Conservation (phyloP, 2,113 vertebrate species). For the Riparia riparia region DNA sequence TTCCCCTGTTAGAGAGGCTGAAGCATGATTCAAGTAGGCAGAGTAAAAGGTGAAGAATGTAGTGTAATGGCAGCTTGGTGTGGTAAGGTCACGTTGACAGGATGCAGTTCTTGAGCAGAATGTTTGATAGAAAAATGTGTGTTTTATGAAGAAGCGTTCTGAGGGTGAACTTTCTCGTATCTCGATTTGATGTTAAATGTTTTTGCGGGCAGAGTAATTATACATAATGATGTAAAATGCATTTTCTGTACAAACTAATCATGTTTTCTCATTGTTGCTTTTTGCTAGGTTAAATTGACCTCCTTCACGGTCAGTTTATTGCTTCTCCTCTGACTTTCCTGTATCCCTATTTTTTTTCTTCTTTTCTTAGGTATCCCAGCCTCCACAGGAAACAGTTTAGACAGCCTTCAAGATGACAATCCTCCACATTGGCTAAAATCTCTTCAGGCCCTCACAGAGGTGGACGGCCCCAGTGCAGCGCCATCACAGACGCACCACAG, state of each 20-base stretch:
- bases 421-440: slow-evolving; percentile 99
- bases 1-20: slow-evolving; percentile 58
- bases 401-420: slow-evolving; percentile 98
- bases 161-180: neutral
- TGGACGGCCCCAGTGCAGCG: slow-evolving; percentile 90
- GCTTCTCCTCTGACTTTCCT: slow-evolving; percentile 56
- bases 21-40: slow-evolving; percentile 39
- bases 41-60: slow-evolving; percentile 15
- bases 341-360: slow-evolving; percentile 52
- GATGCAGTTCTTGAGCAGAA: neutral
- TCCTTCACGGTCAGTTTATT: neutral
- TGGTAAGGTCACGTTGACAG: neutral
- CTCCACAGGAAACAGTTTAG: slow-evolving; percentile 93
- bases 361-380: slow-evolving; percentile 89
- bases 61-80: neutral
- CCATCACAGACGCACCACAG: slow-evolving; percentile 86
- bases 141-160: neutral
- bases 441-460: slow-evolving; percentile 97
- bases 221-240: neutral
- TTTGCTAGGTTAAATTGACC: slow-evolving; percentile 50
- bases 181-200: neutral
- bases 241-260: slow-evolving; percentile 53
- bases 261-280: slow-evolving; percentile 33
- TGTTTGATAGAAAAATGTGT: neutral
- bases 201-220: neutral